Evolutionary conservation across 2,888 invertebrate species (phyloP), one percentile per base, ranked within the genome.

Genomic region (Microctonus hyperodae): DNA sequence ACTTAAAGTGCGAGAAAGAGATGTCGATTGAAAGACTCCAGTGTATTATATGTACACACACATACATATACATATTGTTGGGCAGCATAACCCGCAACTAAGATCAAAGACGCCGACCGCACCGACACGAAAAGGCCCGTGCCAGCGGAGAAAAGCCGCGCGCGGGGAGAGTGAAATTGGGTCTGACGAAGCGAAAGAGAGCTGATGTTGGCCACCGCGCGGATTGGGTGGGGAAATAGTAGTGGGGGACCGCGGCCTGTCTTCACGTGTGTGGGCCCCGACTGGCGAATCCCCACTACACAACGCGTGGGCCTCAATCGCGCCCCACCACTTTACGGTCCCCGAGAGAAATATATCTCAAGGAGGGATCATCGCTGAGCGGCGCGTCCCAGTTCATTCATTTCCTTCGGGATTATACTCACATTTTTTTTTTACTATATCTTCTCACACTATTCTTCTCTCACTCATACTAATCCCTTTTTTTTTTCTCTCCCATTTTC

Each of bases 351-450:
- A 69, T 72, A 71, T 69, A n/a, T n/a, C 69, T 71, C 62, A 68
- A 51, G 58, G 13, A 69, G 65, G 67, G 68, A 68, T 70, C 69
- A 62, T 70, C 67, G 67, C 65, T 67, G 69, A 53, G 66, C 58
- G 61, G 58, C 58, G 64, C 67, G 67, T 63, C 68, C n/a, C 69
- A 65, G 65, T 73, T 73, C 73, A 73, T 71, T 69, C 69, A 69
- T 68, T 68, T 65, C 61, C 62, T 62, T 37, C 53, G 51, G 62
- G 28, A 53, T 51, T 62, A n/a, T n/a, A 22, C 23, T 58, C 33
- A 16, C 33, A 23, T n/a, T 44, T 37, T 28, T 10, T 56, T 44
- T 31, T 56, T 35, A 23, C 25, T 64, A 28, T 22, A 9, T 33
- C 50, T n/a, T 57, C 13, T 40, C 1, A 28, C 20, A 44, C 6